Evolutionary conservation across 2,797 vertebrate genomes (phyloP).

Genomic region (Sebastes taczanowskii): DNA sequence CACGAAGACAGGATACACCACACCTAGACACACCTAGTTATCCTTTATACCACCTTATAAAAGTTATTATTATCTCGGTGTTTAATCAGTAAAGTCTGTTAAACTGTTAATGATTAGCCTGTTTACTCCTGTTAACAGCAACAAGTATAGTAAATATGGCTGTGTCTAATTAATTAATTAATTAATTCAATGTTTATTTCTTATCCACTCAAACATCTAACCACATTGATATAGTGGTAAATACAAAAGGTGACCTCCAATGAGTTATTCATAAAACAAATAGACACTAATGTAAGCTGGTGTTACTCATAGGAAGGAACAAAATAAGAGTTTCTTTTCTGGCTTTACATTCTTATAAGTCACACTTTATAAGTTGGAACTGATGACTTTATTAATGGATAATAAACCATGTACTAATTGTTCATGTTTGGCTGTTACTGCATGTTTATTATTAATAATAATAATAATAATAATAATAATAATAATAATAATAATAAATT

Average conservation of each 20-base stretch:
- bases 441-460: too few relatives aligned
- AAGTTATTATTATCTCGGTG: background rate
- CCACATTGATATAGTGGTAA: too few relatives aligned
- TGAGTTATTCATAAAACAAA: background rate
- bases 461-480: too few relatives aligned
- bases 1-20: fast-evolving
- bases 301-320: too few relatives aligned
- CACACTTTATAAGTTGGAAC: background rate
- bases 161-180: too few relatives aligned
- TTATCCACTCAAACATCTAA: background rate
- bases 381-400: too few relatives aligned
- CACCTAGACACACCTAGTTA: fast-evolving
- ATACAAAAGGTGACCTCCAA: background rate
- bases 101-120: background rate
- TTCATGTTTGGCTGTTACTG: background rate
- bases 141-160: too few relatives aligned
- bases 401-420: background rate
- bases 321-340: too few relatives aligned
- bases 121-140: background rate
- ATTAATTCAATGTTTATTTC: background rate
- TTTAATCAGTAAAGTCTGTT: background rate
- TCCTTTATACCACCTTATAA: background rate
- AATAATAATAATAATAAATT: too few relatives aligned
- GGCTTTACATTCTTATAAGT: background rate
- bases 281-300: background rate